phyloP scores from a whole-genome alignment of 2,888 invertebrate species.

The Elmis aenea region DNA sequence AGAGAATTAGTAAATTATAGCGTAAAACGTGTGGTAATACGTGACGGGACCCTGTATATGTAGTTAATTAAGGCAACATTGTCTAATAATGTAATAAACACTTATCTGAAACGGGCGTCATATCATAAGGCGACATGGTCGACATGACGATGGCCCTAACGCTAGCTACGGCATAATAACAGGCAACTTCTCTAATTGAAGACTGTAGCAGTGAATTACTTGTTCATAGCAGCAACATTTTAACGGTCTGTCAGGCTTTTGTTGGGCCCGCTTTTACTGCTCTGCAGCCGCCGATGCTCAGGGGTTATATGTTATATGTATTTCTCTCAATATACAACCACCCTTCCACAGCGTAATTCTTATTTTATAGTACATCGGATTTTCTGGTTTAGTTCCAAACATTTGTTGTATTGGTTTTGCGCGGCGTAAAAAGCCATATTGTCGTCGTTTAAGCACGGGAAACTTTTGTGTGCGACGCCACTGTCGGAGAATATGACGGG shows the following conservation, averaged over 20 bases:
- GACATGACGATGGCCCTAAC: conserved; percentile 33
- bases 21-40: no score
- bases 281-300: conserved; percentile 22
- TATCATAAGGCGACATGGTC: conserved; percentile 33
- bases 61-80: conserved; percentile 37
- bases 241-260: conserved; percentile 31
- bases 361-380: no score
- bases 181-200: conserved; percentile 47
- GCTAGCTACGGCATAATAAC: conserved; percentile 36
- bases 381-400: no score
- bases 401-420: no score
- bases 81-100: conserved; percentile 37
- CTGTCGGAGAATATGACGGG: no score
- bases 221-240: conserved; percentile 45
- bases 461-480: no score
- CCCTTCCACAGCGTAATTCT: conserved; percentile 4
- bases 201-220: conserved; percentile 45
- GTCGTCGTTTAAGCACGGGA: no score
- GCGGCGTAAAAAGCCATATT: no score
- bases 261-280: conserved; percentile 26
- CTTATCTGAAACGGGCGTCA: conserved; percentile 33
- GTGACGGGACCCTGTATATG: no score
- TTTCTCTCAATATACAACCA: conserved; percentile 13
- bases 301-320: conserved; percentile 15
- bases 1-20: no score